phyloP scores from a whole-genome alignment of 2,888 invertebrate genomes.

The Drosophila monieri region DNA sequence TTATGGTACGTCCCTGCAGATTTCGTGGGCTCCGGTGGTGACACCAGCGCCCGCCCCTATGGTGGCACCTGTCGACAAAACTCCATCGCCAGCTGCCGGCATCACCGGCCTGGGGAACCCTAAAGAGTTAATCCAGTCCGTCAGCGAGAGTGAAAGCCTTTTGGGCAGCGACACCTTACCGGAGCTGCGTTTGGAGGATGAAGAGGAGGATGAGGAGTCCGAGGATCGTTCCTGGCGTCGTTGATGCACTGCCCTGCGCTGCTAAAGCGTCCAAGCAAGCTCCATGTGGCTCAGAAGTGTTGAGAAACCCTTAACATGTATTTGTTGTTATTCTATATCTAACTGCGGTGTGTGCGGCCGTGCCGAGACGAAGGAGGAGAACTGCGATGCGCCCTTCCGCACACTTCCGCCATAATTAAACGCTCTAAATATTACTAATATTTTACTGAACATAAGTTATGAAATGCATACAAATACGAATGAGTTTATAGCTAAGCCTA shows the following conservation, averaged over 20 bases:
- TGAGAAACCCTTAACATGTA: conserved; percentile 52
- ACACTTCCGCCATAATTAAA: conserved; percentile 48
- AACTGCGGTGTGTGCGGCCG: conserved; percentile 21
- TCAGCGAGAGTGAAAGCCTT: conserved; percentile 79
- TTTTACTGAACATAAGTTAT: conserved; percentile 70
- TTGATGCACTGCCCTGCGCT: conserved; percentile 85
- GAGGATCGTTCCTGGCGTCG: conserved; percentile 96
- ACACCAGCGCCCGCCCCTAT: conserved; percentile 50
- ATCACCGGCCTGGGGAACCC: conserved; percentile 48
- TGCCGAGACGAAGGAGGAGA: background rate
- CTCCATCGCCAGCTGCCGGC: conserved; percentile 17
- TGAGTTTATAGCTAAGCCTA: conserved; percentile 60
- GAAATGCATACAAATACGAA: conserved; percentile 59
- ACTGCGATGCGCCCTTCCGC: conserved; percentile 14
- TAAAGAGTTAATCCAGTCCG: conserved; percentile 66
- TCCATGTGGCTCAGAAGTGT: conserved; percentile 57
- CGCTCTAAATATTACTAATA: conserved; percentile 77
- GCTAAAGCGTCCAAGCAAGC: conserved; percentile 46
- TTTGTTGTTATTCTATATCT: conserved; percentile 74
- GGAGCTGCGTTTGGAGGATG: conserved; percentile 90
- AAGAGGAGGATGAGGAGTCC: conserved; percentile 94
- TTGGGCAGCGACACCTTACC: conserved; percentile 84
- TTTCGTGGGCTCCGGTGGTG: conserved; percentile 80
- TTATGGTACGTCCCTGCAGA: conserved; percentile 45
- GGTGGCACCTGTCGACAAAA: conserved; percentile 59